Evolutionary conservation across 2,113 vertebrate species (phyloP).

Genomic region (Sakesphorus luctuosus): DNA sequence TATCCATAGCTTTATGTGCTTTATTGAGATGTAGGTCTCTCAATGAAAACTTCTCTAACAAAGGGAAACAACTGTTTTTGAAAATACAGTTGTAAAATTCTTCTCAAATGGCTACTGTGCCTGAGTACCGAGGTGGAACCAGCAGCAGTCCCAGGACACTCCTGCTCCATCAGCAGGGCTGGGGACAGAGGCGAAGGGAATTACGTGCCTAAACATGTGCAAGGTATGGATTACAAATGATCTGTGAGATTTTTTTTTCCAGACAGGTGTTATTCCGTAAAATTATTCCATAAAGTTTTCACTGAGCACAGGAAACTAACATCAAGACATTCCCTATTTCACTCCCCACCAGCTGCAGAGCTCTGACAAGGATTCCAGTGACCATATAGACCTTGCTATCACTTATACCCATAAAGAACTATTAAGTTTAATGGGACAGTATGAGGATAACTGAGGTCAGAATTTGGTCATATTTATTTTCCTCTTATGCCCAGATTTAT

Average conservation of each 20-base stretch:
- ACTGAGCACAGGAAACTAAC: neutral
- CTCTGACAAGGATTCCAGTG: neutral
- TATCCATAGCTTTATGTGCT: neutral
- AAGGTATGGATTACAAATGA: neutral
- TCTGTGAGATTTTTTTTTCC: neutral
- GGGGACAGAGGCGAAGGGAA: accelerated
- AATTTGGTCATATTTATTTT: neutral
- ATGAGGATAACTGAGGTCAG: neutral
- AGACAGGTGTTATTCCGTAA: neutral
- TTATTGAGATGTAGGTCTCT: neutral
- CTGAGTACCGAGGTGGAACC: neutral
- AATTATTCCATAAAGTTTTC: neutral
- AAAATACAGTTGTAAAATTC: neutral
- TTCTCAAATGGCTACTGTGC: accelerated
- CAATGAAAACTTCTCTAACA: neutral
- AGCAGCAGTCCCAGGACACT: neutral
- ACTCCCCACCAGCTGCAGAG: neutral
- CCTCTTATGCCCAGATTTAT: neutral
- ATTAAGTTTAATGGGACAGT: neutral
- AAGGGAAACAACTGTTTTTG: neutral
- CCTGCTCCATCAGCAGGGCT: accelerated
- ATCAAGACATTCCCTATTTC: neutral
- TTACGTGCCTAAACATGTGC: accelerated
- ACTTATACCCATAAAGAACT: neutral
- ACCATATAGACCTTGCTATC: neutral